Evolutionary conservation across 2,113 vertebrate species (phyloP), one percentile per base, ranked within the genome.

Genomic region (Saguinus midas): DNA sequence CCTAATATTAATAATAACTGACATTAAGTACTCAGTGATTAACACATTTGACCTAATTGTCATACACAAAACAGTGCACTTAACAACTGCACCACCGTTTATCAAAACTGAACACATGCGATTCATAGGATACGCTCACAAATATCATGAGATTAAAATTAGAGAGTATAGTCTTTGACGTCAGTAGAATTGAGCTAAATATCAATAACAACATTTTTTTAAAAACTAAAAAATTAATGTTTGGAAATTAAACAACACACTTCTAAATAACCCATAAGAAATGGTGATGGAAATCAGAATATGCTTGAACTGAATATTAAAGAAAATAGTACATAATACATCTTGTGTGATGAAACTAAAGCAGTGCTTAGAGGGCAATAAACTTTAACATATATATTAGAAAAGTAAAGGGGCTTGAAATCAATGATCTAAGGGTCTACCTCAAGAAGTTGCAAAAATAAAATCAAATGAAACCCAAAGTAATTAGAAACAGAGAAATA

Each of bases 391-490:
- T 21, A 50, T 32, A 18, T 25, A n/a, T 87, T 72, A 79, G 32
- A 84, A 91, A 91, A 91, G 25, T 35, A 82, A 68, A 89, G 14
- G 17, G 5, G 3, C 18, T 86, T 92, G 70, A 92, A 80, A 48
- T 57, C 27, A 29, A 32, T 78, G 35, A n/a, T 68, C 70, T 81
- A 85, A 85, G 35, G 50, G 48, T 58, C 18, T 8, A 52, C 43
- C 20, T 82, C 86, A 82, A 82, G 48, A 76, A 70, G 40, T 4
- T 87, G 8, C 25, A 95, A 78, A 96, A 91, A 91, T 87, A 79
- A 93, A 95, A 61, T 20, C 1, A 93, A 93, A 87, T 87, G 40
- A 91, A 86, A 91, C 23, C 18, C n/a, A 93, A 91, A 96, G 50
- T 82, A 75, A 82, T 43, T 37, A 92, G 55, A 94, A 90, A n/a